Evolutionary conservation across 2,888 invertebrate genomes (phyloP), one percentile per base, ranked within the genome.

Genomic region (Parapristionchus giblindavisi): DNA sequence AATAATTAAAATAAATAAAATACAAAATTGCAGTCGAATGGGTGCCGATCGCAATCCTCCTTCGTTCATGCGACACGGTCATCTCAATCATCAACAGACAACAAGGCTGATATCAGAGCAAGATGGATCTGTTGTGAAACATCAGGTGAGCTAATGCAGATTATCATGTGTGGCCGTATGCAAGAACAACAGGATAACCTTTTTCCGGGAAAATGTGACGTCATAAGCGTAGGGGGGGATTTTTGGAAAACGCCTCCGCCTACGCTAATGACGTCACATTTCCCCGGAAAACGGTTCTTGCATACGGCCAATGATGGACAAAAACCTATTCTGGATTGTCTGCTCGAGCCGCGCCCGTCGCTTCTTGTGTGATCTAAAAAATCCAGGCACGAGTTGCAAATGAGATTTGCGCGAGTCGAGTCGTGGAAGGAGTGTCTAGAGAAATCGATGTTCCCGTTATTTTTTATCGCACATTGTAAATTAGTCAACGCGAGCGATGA

Each of bases 31-130:
- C 58, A 71, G 71, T 52, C 52, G 71, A 56, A 17, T 71, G 56
- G 71, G 56, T 8, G 68, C 51, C 0, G 71, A 79, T 75, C 78
- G 79, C 4, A 40, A 56, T 52, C 79, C 84, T 48, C 83, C 85
- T 54, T 79, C 83, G 63, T 85, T 85, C 82, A 85, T 85, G 85
- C 76, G 84, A 66, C 84, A 84, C 80, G 84, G 85, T 43, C 84
- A 83, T 77, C 79, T 80, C 78, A 83, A 82, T 77, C 83, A 82
- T 73, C 81, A 81, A 72, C 78, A 78, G 60, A 84, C 84, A 63
- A 85, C 85, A 24, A 76, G 85, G 70, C 80, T 85, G 76, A 81
- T 85, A 77, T 78, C 83, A 61, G 84, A 84, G 75, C 80, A 80
- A 66, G 85, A 84, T 79, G 83, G 83, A 75, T 78, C 81, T 77